Conservation (phyloP, 2,797 vertebrate species). For the Dallia pectoralis region DNA sequence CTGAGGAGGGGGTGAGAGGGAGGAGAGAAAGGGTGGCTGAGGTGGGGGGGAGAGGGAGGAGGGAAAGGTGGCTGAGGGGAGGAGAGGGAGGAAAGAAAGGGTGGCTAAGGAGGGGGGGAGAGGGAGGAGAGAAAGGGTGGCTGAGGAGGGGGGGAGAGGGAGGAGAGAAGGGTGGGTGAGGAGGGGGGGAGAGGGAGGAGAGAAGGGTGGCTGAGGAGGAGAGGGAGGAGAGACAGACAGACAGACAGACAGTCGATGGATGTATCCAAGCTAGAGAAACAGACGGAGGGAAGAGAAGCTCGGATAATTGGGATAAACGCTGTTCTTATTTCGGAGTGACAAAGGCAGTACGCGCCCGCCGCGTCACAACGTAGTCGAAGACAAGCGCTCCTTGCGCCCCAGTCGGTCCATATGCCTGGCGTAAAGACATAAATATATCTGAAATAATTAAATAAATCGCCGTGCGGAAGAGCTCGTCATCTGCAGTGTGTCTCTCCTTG, state of each 20-base stretch:
- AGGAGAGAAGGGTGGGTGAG: not conserved
- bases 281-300: not conserved
- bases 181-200: not conserved
- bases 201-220: no score
- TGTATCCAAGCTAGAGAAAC: not conserved
- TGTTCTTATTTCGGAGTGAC: slow-evolving; percentile 1
- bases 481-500: slow-evolving; percentile 73
- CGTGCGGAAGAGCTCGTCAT: slow-evolving; percentile 68
- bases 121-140: not conserved
- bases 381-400: not conserved
- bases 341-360: not conserved
- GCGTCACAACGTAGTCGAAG: not conserved
- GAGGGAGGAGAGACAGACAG: not conserved
- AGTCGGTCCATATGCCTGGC: not conserved
- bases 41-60: no score
- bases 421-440: slow-evolving; percentile 30
- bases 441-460: slow-evolving; percentile 66
- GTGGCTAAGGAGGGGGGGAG: no score
- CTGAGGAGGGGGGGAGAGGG: not conserved
- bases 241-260: slow-evolving; percentile 11
- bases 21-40: no score
- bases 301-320: not conserved
- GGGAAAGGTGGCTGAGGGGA: no score
- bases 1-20: slow-evolving; percentile 3
- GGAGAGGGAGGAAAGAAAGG: not conserved